Evolutionary conservation across 2,113 vertebrate genomes (phyloP).

Genomic region (Ceyx melanurus): DNA sequence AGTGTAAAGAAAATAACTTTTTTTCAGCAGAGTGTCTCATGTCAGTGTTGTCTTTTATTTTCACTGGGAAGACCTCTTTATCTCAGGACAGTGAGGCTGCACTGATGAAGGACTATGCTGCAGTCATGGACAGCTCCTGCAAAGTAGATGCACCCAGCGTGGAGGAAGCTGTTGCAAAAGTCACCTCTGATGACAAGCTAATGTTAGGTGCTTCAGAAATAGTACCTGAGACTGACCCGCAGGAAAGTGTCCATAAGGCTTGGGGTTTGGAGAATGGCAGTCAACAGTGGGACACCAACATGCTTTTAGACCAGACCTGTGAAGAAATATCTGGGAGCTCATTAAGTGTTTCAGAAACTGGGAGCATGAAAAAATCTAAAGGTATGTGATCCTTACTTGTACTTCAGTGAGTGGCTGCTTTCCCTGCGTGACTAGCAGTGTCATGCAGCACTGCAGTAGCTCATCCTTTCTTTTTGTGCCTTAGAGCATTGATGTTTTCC

Average conservation of each 20-base stretch:
- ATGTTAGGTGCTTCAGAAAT: background rate
- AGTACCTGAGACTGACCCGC: background rate
- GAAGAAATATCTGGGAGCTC: constrained; percentile 87
- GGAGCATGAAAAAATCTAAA: constrained; percentile 88
- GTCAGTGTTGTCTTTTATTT: background rate
- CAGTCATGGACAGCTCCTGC: constrained; percentile 86
- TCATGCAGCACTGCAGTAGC: background rate
- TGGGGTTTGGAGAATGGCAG: constrained; percentile 66
- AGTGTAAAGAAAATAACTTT: background rate
- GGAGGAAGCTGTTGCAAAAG: constrained; percentile 10
- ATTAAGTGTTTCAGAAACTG: constrained; percentile 84
- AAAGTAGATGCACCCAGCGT: constrained; percentile 48
- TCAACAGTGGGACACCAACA: constrained; percentile 77
- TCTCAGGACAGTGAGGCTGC: constrained; percentile 88
- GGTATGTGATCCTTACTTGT: constrained; percentile 68
- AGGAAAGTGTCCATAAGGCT: constrained; percentile 34
- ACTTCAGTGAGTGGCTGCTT: background rate
- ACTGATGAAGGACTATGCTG: constrained; percentile 90
- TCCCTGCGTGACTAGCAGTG: fast-evolving
- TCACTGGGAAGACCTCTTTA: constrained; percentile 68
- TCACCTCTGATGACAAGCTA: background rate
- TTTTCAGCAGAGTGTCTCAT: background rate
- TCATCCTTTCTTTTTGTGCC: background rate
- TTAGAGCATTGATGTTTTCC: background rate
- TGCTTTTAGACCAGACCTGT: constrained; percentile 74